Conservation (phyloP, 2,888 invertebrate species). For the Fragum sueziense region DNA sequence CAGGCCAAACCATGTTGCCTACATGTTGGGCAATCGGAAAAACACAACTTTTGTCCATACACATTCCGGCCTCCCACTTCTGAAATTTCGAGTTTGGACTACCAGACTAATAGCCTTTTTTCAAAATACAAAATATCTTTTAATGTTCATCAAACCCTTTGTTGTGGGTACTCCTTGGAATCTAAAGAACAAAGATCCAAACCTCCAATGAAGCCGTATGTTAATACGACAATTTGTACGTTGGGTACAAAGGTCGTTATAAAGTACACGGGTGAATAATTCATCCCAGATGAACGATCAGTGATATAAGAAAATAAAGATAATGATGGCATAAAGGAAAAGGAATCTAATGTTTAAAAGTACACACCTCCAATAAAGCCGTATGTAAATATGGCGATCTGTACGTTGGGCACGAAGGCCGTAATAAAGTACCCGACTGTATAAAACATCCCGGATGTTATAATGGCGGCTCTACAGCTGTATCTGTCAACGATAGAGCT, state of each 20-base stretch:
- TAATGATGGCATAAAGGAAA: too few relatives aligned
- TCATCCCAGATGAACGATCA: constrained; percentile 37
- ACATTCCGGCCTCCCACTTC: too few relatives aligned
- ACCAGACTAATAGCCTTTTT: too few relatives aligned
- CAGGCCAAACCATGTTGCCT: too few relatives aligned
- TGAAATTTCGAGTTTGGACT: too few relatives aligned
- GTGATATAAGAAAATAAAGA: too few relatives aligned
- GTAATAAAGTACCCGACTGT: constrained; percentile 33
- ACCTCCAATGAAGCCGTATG: constrained; percentile 48
- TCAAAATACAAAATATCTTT: too few relatives aligned
- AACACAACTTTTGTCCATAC: too few relatives aligned
- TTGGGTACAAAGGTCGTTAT: constrained; percentile 46
- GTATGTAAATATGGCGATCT: constrained; percentile 37
- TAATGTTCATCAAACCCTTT: too few relatives aligned
- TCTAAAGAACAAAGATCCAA: background rate
- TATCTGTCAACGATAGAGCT: constrained; percentile 36
- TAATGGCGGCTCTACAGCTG: constrained; percentile 38
- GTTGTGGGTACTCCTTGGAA: too few relatives aligned
- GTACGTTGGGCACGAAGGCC: constrained; percentile 48
- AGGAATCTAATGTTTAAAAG: too few relatives aligned
- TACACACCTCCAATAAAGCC: constrained; percentile 43
- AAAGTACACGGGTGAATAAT: constrained; percentile 29
- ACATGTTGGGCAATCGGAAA: too few relatives aligned
- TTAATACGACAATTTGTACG: constrained; percentile 38
- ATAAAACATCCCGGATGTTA: constrained; percentile 37